Evolutionary conservation across 92 coral and sea anemone genomes (phyloP), one percentile per base, ranked within the genome.

Genomic region (Porites rus): DNA sequence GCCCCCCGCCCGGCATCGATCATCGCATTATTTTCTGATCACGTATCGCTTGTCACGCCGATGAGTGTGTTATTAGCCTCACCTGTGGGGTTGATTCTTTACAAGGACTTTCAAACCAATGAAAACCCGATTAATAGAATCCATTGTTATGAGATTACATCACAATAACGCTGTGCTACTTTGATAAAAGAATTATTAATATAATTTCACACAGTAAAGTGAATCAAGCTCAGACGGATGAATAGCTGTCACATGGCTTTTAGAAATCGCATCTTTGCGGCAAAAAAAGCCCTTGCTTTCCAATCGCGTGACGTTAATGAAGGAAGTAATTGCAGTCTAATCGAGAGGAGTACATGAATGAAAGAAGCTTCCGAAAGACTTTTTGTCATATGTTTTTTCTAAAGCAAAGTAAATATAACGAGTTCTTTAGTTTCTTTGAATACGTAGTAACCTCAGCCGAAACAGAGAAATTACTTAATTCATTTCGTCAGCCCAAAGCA

Each of bases 11-110:
- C 74, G 53, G 87, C 69, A 50, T 43, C 74, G 74, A 74, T 46
- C 80, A 74, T 62, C 60, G 73, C 59, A 83, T 83, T 83, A 73
- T 62, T 20, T n/a, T 12, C 52, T 63, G 87, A 83, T 83, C 87
- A 83, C 87, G 87, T 83, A 83, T 73, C 65, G 53, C 73, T 53
- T 74, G 87, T 83, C 79, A 83, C 74, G 69, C 65, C 25, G 24
- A 38, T 63, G 65, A 73, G 46, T 50, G 25, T 58, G 53, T 61
- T 73, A 46, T 65, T 56, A 56, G 16, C 61, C 51, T 74, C 6
- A 20, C 63, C 9, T 38, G 9, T 24, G 53, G 17, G 68, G 43
- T 63, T 24, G 61, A 74, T 43, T 73, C 80, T 19, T 24, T 20
- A 22, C 73, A 51, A 62, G 87, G 16, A 71, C 80, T 69, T 68